Evolutionary conservation across 1,140 invertebrate genomes (phyloP), one percentile per base, ranked within the genome.

Genomic region (Bombus fervidus): DNA sequence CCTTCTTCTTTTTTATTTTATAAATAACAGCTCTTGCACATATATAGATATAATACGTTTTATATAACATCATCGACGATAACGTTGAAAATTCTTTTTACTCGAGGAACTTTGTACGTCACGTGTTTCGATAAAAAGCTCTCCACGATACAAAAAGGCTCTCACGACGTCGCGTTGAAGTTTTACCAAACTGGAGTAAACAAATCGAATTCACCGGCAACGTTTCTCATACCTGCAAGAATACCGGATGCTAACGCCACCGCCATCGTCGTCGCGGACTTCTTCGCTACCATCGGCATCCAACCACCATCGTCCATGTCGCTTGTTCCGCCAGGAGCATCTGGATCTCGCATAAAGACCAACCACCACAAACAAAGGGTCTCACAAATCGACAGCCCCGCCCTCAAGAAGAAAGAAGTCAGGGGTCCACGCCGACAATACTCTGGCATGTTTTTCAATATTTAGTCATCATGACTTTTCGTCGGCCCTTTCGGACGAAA

Each of bases 381-480:
- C 90, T 89, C 87, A 90, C 83, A 91, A 91, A 91, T 89, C 85
- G 87, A 77, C 87, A 81, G 86, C 90, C 74, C 85, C 88, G 81
- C 87, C 88, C 86, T 59, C 84, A 39, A 39, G 59, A 81, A 82
- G 73, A 81, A 87, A 87, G 72, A 78, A 76, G 37, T 68, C 81
- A 34, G 76, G 85, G 81, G 66, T 85, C 85, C 18, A 86, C 81
- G 73, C 85, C 89, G 89, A 94, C 93, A 93, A 94, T 93, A 85
- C 90, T 89, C 90, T 92, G 93, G 92, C 94, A 94, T 95, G 94
- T 95, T 95, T 95, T 93, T 95, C 94, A 95, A 95, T 94, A 95
- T 95, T 95, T 95, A 95, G 94, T 94, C 94, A 95, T 95, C 94
- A 94, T 94, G 94, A 94, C 94, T 95, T 94, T 94, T 94, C 93